Evolutionary conservation across 2,888 invertebrate genomes (phyloP).

Genomic region (Lasius platythorax): DNA sequence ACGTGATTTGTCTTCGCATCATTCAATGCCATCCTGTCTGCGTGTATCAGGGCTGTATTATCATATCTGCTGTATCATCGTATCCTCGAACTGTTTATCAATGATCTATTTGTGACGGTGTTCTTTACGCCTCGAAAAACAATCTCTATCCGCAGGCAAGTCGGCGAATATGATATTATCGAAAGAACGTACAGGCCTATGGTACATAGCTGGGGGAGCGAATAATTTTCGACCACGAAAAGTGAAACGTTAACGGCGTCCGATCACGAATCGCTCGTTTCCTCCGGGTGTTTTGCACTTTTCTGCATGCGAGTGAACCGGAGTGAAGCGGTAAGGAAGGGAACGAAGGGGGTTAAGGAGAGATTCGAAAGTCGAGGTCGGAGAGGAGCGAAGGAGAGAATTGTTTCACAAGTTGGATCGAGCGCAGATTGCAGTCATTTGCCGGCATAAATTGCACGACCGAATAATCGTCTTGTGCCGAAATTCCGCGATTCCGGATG

Average conservation of each 20-base stretch:
- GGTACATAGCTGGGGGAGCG: constrained; percentile 47
- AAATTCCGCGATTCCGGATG: constrained; percentile 45
- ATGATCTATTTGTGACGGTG: constrained; percentile 55
- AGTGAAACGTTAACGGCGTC: constrained; percentile 77
- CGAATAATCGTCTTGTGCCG: constrained; percentile 69
- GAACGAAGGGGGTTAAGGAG: not conserved
- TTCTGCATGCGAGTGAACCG: constrained; percentile 73
- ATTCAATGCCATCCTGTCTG: not conserved
- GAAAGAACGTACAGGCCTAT: constrained; percentile 13
- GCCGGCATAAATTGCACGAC: constrained; percentile 74
- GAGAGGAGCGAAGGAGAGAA: constrained; percentile 40
- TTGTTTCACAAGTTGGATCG: constrained; percentile 75
- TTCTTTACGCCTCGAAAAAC: constrained; percentile 68
- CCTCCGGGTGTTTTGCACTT: constrained; percentile 76
- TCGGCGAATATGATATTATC: constrained; percentile 72
- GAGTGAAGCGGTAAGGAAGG: constrained; percentile 25
- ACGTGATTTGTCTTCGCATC: not conserved
- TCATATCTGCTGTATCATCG: not conserved
- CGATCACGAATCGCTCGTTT: constrained; percentile 77
- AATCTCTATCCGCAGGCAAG: constrained; percentile 68
- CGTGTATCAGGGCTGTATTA: not conserved
- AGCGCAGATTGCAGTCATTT: constrained; percentile 77
- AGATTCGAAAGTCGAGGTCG: constrained; percentile 46
- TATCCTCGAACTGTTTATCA: constrained; percentile 33
- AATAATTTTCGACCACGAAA: constrained; percentile 78